Conservation (phyloP, 2,888 invertebrate genomes). For the Branchellion lobata region DNA sequence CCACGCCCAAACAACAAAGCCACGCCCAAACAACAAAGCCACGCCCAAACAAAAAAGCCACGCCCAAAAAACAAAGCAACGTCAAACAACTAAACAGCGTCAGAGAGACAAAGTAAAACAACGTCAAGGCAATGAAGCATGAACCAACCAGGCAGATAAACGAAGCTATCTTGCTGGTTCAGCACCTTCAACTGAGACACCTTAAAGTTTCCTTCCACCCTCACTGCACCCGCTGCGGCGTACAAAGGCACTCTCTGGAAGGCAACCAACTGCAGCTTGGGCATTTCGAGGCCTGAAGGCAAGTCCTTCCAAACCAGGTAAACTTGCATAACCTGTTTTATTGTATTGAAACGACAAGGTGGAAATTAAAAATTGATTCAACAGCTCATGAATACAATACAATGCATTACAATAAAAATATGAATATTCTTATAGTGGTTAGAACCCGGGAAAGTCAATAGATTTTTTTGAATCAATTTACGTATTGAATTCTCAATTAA, state of each 20-base stretch:
- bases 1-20: too few relatives aligned
- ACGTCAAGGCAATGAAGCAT: background rate
- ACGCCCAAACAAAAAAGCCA: too few relatives aligned
- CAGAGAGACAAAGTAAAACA: background rate
- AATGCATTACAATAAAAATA: background rate
- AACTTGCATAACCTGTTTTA: slow-evolving; percentile 56
- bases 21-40: too few relatives aligned
- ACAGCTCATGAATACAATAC: background rate
- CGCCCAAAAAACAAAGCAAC: background rate
- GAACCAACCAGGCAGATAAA: slow-evolving; percentile 53
- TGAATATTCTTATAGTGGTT: too few relatives aligned
- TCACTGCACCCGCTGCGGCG: slow-evolving; percentile 15
- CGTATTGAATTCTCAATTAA: too few relatives aligned
- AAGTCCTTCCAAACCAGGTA: slow-evolving; percentile 56
- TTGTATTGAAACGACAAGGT: background rate
- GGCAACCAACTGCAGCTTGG: slow-evolving; percentile 55
- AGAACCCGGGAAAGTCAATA: too few relatives aligned
- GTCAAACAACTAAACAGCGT: background rate
- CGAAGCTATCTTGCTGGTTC: slow-evolving; percentile 54
- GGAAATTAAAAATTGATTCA: background rate
- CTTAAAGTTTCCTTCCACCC: slow-evolving; percentile 51
- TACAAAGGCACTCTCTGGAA: slow-evolving; percentile 50
- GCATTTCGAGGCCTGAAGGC: slow-evolving; percentile 52
- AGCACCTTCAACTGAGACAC: slow-evolving; percentile 55
- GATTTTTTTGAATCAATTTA: background rate